Conservation (phyloP, 2,888 invertebrate genomes). For the Augochlorella aurata region DNA sequence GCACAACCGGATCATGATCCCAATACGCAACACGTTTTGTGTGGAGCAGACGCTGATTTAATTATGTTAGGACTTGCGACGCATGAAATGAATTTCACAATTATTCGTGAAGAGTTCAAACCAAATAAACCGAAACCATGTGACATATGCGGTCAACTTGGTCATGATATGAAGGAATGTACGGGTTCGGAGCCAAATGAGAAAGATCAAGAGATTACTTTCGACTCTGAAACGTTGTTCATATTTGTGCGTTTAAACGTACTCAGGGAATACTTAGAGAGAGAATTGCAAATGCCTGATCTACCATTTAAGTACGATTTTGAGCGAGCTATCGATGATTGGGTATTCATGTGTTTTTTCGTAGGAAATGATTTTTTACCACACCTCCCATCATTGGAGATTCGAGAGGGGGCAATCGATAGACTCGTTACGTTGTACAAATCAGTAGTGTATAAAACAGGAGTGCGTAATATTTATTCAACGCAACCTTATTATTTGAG, state of each 20-base stretch:
- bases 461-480: slow-evolving; percentile 83
- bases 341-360: slow-evolving; percentile 99
- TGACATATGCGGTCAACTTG: slow-evolving; percentile 94
- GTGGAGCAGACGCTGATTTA: slow-evolving; percentile 99
- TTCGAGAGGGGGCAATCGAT: slow-evolving; percentile 98
- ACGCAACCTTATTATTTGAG: neutral
- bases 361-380: slow-evolving; percentile 99
- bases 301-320: slow-evolving; percentile 97
- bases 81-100: slow-evolving; percentile 99
- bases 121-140: slow-evolving; percentile 98
- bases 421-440: slow-evolving; percentile 96
- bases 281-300: slow-evolving; percentile 94
- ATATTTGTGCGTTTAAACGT: slow-evolving; percentile 97
- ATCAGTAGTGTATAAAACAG: slow-evolving; percentile 95
- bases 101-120: slow-evolving; percentile 98
- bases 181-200: slow-evolving; percentile 87
- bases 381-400: slow-evolving; percentile 98
- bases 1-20: slow-evolving; percentile 98
- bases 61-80: slow-evolving; percentile 99
- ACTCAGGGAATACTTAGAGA: slow-evolving; percentile 95
- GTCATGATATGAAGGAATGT: slow-evolving; percentile 98
- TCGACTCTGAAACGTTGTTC: slow-evolving; percentile 91
- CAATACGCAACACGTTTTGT: slow-evolving; percentile 98
- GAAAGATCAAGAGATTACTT: slow-evolving; percentile 85
- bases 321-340: slow-evolving; percentile 97